Conservation (phyloP, 2,797 vertebrate species). For the Trachurus trachurus region DNA sequence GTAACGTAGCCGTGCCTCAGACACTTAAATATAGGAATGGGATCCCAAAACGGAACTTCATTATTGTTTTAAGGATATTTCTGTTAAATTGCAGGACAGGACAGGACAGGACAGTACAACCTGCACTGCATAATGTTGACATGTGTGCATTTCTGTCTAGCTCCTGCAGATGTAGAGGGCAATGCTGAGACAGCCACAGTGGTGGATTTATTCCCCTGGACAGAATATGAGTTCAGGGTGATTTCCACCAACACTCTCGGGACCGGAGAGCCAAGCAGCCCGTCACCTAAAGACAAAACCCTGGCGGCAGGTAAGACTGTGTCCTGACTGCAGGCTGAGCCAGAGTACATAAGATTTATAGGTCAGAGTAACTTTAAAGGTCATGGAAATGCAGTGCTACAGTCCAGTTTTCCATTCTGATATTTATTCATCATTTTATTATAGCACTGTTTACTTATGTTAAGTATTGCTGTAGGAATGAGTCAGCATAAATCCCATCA, state of each 20-base stretch:
- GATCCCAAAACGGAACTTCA: slow-evolving; percentile 37
- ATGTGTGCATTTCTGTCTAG: slow-evolving; percentile 74
- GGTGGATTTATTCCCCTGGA: slow-evolving; percentile 94
- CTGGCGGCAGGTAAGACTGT: slow-evolving; percentile 88
- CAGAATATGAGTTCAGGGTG: slow-evolving; percentile 96
- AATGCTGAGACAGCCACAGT: slow-evolving; percentile 92
- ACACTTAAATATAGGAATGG: slow-evolving; percentile 34
- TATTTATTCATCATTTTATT: slow-evolving; percentile 62
- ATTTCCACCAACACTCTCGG: slow-evolving; percentile 96
- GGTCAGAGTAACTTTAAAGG: slow-evolving; percentile 42
- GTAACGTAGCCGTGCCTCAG: slow-evolving; percentile 30
- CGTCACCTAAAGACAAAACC: slow-evolving; percentile 91
- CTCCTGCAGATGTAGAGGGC: slow-evolving; percentile 92
- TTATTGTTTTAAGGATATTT: slow-evolving; percentile 50
- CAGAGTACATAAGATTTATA: neutral
- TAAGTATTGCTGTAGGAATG: slow-evolving; percentile 59
- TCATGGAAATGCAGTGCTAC: slow-evolving; percentile 42
- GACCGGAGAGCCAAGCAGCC: slow-evolving; percentile 92
- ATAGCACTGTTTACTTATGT: slow-evolving; percentile 64
- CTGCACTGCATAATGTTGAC: slow-evolving; percentile 22
- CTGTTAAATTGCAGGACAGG: slow-evolving; percentile 21
- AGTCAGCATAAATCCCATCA: slow-evolving; percentile 74
- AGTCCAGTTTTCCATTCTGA: slow-evolving; percentile 62
- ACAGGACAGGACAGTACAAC: too few relatives aligned
- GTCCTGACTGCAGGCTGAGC: neutral